Conservation (phyloP, 2,113 vertebrate genomes). For the Calyptomena viridis region DNA sequence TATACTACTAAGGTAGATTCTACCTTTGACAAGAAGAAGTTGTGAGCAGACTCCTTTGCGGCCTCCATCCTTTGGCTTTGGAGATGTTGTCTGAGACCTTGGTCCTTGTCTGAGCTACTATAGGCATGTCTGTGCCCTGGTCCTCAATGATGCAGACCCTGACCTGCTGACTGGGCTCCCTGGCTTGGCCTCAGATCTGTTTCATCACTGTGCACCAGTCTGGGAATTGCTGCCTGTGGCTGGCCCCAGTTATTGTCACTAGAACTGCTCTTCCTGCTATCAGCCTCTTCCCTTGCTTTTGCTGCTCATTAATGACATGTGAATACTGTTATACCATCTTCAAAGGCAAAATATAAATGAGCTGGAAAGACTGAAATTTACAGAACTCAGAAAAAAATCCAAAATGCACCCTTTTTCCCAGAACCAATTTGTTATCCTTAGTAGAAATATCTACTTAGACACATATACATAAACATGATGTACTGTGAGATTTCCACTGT, state of each 20-base stretch:
- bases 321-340: background rate
- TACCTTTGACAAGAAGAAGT: background rate
- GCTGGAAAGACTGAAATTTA: background rate
- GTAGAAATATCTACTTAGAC: background rate
- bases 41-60: background rate
- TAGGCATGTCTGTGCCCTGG: fast-evolving
- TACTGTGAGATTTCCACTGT: background rate
- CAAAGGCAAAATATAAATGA: background rate
- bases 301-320: background rate
- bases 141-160: background rate
- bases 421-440: background rate
- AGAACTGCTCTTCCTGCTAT: background rate
- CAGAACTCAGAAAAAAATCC: background rate
- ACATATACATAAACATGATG: background rate
- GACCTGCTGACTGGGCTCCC: background rate
- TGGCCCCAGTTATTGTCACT: background rate
- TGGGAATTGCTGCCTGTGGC: background rate
- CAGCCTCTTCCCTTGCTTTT: background rate
- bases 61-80: background rate
- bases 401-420: background rate
- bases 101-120: no score
- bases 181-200: background rate
- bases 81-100: background rate
- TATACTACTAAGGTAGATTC: background rate
- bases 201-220: background rate